Percentiles rank a stretch among this genome's conserved stretches.
Conservation (phyloP, 2,888 invertebrate genomes). For the Diaprepes abbreviatus region DNA sequence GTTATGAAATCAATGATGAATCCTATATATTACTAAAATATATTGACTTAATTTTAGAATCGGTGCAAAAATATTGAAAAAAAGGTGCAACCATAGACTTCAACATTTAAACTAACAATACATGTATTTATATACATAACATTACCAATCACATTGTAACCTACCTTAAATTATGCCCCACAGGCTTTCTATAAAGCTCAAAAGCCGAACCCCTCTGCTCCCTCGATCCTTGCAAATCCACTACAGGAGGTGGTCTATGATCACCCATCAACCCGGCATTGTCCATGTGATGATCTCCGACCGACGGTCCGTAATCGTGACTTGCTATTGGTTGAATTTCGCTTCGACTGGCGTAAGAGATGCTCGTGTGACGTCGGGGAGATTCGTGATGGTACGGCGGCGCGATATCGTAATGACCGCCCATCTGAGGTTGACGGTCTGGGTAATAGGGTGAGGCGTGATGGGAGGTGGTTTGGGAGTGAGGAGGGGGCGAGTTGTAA, state of each 20-base stretch:
- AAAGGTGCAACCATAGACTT: too few species aligned
- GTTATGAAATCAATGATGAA: too few species aligned
- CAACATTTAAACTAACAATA: too few species aligned
- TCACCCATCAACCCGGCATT: slow-evolving; percentile 33
- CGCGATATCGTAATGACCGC: slow-evolving; percentile 65
- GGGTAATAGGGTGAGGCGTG: slow-evolving; percentile 64
- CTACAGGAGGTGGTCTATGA: slow-evolving; percentile 60
- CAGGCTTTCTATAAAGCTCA: slow-evolving; percentile 92
- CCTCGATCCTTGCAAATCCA: slow-evolving; percentile 85
- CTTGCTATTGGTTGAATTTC: slow-evolving; percentile 64
- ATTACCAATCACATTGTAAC: slow-evolving; percentile 45
- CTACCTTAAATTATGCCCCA: slow-evolving; percentile 87
- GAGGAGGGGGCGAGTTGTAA: slow-evolving; percentile 63
- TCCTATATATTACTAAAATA: too few species aligned
- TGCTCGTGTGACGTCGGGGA: slow-evolving; percentile 64
- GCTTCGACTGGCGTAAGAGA: slow-evolving; percentile 66
- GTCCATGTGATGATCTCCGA: slow-evolving; percentile 57
- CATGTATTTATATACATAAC: slow-evolving; percentile 7
- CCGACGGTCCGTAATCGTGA: slow-evolving; percentile 33
- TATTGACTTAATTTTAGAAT: too few species aligned
- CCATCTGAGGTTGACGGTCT: slow-evolving; percentile 54
- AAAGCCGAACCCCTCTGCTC: slow-evolving; percentile 96
- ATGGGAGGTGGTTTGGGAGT: slow-evolving; percentile 43
- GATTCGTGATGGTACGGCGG: slow-evolving; percentile 64
- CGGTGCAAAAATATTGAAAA: too few species aligned